Base-by-base conservation (phyloP, 2,888 invertebrate species). In the Pheosia tremula region DNA sequence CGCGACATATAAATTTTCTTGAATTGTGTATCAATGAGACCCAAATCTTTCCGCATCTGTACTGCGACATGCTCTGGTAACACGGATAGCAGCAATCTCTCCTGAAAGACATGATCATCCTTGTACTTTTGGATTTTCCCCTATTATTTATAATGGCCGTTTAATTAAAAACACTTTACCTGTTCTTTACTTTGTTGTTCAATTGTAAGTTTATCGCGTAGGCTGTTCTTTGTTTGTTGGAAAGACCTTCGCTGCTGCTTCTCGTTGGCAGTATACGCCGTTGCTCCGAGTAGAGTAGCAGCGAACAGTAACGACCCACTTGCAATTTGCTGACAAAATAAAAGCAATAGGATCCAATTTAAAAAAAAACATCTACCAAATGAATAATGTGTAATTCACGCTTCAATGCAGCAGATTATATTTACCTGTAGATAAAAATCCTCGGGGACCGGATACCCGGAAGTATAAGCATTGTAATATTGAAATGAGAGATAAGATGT, bases 1-100 rank as follows among this genome's bases (percentile, higher is more conserved):
- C 98, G 95, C 75, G 98, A 98, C 98, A 99, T 98, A 89, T 98
- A 99, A 83, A 99, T 98, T 93, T 98, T 98, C 92, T 98, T 98
- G 89, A 99, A 99, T 86, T 98, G 98, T 3, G 98, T 98, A 82
- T 98, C 98, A 64, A 97, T 96, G 39, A 97, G 96, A 39, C 98
- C 98, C 70, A 99, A 94, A 85, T 99, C 99, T 84, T 98, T 97
- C 49, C 98, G 95, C 98, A 99, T 99, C 90, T 98, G 98, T 59
- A 98, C 97, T 24, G 99, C 99, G 64, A 99, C 98, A 90, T 99
- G 99, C 85, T 98, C 97, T 0, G 98, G 99, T 64, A 99, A 94
- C 7, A 99, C 99, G 13, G 99, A 99, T 36, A 99, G 94, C 63
- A 99, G 91, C 56, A 99, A 93, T 58, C 98, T 95, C 89, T 99